Conservation (phyloP, 2,888 invertebrate species). For the Leptopilina syphax region DNA sequence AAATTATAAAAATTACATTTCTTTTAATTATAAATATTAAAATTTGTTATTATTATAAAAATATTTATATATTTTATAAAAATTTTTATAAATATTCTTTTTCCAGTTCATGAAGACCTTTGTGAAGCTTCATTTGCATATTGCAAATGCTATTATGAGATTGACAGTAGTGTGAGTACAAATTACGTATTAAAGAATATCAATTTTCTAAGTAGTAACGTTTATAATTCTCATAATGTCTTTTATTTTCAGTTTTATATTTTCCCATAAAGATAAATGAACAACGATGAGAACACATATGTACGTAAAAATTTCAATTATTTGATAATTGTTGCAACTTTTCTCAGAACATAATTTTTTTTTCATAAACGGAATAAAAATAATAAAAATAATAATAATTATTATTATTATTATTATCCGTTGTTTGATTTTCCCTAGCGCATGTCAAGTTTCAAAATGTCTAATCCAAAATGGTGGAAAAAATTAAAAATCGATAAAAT, state of each 20-base stretch:
- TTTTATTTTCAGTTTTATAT: constrained; percentile 33
- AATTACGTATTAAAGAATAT: neutral
- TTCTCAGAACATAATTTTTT: no score
- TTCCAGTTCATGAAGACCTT: constrained; percentile 11
- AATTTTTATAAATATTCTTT: neutral
- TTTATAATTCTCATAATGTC: neutral
- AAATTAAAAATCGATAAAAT: no score
- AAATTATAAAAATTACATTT: no score
- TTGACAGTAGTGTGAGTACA: neutral
- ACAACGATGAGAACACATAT: no score
- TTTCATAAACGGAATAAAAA: no score
- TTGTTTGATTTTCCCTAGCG: no score
- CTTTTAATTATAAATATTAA: neutral
- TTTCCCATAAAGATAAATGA: constrained; percentile 30
- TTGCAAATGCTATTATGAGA: neutral
- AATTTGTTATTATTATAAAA: neutral
- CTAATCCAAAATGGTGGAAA: no score
- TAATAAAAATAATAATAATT: no score
- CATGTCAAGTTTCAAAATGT: no score
- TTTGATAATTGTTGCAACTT: no score
- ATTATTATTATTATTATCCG: no score
- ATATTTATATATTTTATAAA: neutral
- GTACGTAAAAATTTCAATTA: no score
- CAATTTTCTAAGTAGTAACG: neutral
- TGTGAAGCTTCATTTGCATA: constrained; percentile 17